A percentile compares a stretch with the other conserved stretches of the same genome.
These are phyloP conservation scores for Tetramorium bicarinatum DNA, from an alignment of 2,888 invertebrate genomes.

Conservation along the genomic window DNA sequence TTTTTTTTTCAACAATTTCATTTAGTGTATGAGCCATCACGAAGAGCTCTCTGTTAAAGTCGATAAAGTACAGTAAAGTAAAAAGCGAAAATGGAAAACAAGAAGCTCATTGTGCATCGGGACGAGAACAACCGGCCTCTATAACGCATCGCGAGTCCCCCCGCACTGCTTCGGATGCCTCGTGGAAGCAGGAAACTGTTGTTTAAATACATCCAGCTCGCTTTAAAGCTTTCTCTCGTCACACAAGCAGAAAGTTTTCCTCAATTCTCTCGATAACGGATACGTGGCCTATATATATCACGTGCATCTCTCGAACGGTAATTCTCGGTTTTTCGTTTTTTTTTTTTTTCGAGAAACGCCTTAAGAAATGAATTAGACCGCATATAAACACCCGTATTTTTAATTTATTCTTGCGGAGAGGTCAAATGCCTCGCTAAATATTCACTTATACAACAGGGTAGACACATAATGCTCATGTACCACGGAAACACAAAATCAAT, in stretches of 20 bases:
- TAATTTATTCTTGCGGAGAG: background rate
- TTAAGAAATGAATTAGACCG: background rate
- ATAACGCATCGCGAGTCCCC: conserved; percentile 9
- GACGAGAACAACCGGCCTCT: conserved; percentile 48
- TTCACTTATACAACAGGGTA: background rate
- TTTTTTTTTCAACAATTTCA: conserved; percentile 10
- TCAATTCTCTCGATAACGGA: conserved; percentile 4
- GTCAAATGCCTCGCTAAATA: background rate
- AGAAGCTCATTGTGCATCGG: conserved; percentile 63
- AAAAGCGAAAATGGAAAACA: conserved; percentile 55
- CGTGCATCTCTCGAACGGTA: background rate
- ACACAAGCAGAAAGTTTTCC: background rate
- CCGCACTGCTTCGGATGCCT: background rate
- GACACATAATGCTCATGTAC: background rate
- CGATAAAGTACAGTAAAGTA: conserved; percentile 4
- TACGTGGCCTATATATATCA: background rate
- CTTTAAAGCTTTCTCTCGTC: conserved; percentile 10
- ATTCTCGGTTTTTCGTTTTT: background rate
- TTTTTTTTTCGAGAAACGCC: background rate
- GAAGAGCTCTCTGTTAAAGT: conserved; percentile 1
- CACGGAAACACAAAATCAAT: conserved; percentile 1
- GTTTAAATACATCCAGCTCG: background rate
- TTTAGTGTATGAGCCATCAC: background rate
- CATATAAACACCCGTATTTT: background rate
- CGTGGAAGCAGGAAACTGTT: conserved; percentile 6